Base-by-base conservation (phyloP, 1,140 invertebrate genomes). In the Scylla paramamosain region DNA sequence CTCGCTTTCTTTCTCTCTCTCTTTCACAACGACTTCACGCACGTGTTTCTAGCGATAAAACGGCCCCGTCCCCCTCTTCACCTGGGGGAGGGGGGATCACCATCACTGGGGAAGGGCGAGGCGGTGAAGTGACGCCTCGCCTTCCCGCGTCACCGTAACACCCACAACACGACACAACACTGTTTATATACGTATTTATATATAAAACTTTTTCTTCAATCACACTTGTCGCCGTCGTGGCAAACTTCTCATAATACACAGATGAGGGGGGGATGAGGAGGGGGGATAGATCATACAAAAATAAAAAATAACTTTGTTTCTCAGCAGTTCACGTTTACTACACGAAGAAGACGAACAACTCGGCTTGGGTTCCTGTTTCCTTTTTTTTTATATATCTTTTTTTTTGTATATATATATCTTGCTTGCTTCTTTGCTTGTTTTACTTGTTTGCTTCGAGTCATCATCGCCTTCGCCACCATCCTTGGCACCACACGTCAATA, bases 141-240 rank as follows among this genome's bases (percentile, higher is more conserved):
- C 45, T 7, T 59, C 45, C 52, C 52, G 46, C 90, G 52, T 52
- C 90, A 59, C 52, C 46, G 29, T 59, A 12, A 20, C 52, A 59
- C 90, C 91, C 46, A 59, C 91, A 59, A n/a, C 91, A 77, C 67
- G 20, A n/a, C 67, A 77, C 52, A 67, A 77, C 67, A 77, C 20
- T n/a, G 20, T 77, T 77, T 77, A 77, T 59, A 59, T 59, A 59
- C 20, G 52, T 59, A 77, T 77, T n/a, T 25, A 77, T 77, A 77
- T 77, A 95, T 52, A 95, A 95, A 82, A 82, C 90, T 91, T 95
- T 92, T 67, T 92, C 89, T 91, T 95, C 94, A 95, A 87, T 83
- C 94, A 95, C 46, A 92, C 94, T 89, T 91, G 91, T 95, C 94
- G 91, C 94, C 91, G 94, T 95, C 67, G 67, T n/a, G 67, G 67